Evolutionary conservation across 2,113 vertebrate genomes (phyloP).

Genomic region (Todiramphus saurophagus): DNA sequence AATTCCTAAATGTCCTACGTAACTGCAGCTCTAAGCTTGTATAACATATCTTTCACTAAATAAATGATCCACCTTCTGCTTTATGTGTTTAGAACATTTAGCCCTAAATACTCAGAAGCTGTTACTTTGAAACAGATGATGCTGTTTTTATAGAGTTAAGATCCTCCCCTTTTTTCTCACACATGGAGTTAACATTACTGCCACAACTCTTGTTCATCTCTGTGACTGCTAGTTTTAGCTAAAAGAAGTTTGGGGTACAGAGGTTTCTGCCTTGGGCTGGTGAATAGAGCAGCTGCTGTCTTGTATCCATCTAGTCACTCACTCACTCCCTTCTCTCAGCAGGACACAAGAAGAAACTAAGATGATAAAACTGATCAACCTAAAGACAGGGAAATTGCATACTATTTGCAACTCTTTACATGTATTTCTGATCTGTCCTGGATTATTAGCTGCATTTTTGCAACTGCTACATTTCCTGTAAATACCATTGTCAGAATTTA

Average conservation of each 20-base stretch:
- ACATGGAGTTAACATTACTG: not conserved
- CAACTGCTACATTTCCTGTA: too few species aligned
- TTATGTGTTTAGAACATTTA: not conserved
- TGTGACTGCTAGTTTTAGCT: not conserved
- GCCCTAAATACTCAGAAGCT: not conserved
- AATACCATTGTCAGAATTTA: too few species aligned
- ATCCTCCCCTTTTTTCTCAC: not conserved
- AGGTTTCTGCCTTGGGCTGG: not conserved
- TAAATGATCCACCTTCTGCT: not conserved
- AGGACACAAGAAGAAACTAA: not conserved
- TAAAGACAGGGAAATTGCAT: not conserved
- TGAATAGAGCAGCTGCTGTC: not conserved
- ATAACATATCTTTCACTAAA: not conserved
- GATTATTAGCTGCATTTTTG: too few species aligned
- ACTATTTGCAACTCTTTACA: too few species aligned
- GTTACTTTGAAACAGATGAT: too few species aligned
- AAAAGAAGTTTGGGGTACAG: fast-evolving
- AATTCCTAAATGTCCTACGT: not conserved
- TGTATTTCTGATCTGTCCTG: too few species aligned
- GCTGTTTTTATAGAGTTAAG: too few species aligned
- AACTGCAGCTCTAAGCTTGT: not conserved
- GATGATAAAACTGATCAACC: not conserved
- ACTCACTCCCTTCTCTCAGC: not conserved
- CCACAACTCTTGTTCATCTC: not conserved
- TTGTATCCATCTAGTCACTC: not conserved